These are phyloP conservation scores for Lycocerus yunnanus DNA, from an alignment of 2,888 invertebrate species.

Conservation along the genomic window DNA sequence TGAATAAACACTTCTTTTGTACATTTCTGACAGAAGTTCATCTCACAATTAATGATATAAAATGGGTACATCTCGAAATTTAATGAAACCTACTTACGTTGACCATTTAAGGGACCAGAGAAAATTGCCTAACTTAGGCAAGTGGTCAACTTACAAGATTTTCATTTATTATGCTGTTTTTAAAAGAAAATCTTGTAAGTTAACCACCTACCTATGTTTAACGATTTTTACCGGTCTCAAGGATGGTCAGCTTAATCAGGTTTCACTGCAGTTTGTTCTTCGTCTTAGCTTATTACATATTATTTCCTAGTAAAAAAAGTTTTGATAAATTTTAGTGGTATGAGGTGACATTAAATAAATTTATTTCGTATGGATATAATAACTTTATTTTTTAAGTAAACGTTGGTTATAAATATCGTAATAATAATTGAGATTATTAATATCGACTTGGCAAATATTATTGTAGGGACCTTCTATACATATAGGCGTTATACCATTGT, in stretches of 20 bases:
- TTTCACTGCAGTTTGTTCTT: too few species aligned
- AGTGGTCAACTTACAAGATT: too few species aligned
- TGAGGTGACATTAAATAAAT: background rate
- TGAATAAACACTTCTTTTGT: background rate
- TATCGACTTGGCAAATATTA: background rate
- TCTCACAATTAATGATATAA: background rate
- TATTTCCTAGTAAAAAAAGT: background rate
- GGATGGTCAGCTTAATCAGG: too few species aligned
- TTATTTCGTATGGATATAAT: background rate
- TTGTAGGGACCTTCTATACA: background rate
- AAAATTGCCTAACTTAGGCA: too few species aligned
- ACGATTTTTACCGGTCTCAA: too few species aligned
- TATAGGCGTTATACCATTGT: slow-evolving; percentile 21
- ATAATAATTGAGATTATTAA: slow-evolving; percentile 6
- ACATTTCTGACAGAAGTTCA: background rate
- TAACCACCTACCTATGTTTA: too few species aligned
- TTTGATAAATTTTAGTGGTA: background rate
- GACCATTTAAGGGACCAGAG: too few species aligned
- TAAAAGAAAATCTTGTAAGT: too few species aligned
- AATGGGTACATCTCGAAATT: background rate
- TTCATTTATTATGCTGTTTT: too few species aligned
- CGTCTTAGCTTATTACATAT: background rate
- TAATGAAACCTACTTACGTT: too few species aligned
- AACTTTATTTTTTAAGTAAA: background rate
- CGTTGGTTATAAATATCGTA: background rate